Evolutionary conservation across 2,113 vertebrate genomes (phyloP), one percentile per base, ranked within the genome.

Genomic region (Puma concolor): DNA sequence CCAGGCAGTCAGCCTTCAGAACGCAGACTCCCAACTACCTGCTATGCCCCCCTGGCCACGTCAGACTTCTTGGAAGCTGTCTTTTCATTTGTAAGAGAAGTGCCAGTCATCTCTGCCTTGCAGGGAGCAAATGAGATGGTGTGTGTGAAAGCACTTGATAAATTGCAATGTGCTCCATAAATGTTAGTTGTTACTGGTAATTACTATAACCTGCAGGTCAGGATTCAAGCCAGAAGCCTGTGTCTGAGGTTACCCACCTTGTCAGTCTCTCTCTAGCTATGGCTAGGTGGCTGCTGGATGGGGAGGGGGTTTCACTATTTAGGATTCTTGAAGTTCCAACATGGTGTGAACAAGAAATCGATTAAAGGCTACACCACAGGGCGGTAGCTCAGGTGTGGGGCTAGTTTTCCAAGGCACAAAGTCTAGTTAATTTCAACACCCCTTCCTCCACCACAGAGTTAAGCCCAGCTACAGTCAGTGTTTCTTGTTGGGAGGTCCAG

Each of bases 291-390:
- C 79, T 79, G 25, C n/a, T 89, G 6, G 52, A 10, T 6, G 13
- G 54, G 71, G 31, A 83, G 27, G n/a, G 21, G 29, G 11, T 44
- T 50, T 95, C 79, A 54, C 85, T 50, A 93, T 60, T 60, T 54
- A 36, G 10, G 72, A 79, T 91, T 93, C 93, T 90, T 97, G 81
- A 95, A 81, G 85, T 98, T 96, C 88, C 60, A 54, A 41, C 21
- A 5, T 31, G 13, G 60, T 71, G 50, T 29, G 93, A 95, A 91
- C 23, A 38, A 87, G 64, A 76, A 79, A 63, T 91, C 31, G 36
- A 52, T 89, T 54, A 79, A 36, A 85, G 77, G 9, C 38, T 63
- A 33, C 5, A 2, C 21, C 23, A 12, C 36, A 25, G 27, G 88
- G 27, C 44, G 67, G 63, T 13, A 50, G 60, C 72, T 89, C 57